Conservation (phyloP, 1,140 invertebrate genomes). For the Magallana angulata region DNA sequence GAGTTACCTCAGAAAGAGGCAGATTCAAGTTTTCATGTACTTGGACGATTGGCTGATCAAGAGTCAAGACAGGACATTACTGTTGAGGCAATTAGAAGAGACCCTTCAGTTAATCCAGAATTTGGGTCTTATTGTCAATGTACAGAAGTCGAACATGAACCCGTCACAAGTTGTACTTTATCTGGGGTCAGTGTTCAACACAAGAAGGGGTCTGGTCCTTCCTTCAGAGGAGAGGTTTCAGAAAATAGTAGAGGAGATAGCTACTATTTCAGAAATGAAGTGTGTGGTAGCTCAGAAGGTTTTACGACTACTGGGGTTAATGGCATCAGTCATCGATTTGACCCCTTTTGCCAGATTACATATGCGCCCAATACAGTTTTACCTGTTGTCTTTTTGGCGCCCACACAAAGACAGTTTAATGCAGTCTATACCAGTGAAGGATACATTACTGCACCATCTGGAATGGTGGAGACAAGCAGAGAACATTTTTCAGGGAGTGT, state of each 20-base stretch:
- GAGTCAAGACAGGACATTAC: not conserved
- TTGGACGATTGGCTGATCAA: constrained; percentile 53
- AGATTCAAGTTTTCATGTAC: constrained; percentile 29
- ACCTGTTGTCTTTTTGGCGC: constrained; percentile 42
- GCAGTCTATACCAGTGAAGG: not conserved
- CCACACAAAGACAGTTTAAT: constrained; percentile 1
- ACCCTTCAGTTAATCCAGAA: not conserved
- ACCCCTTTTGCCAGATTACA: constrained; percentile 35
- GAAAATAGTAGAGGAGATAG: not conserved
- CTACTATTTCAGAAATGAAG: not conserved
- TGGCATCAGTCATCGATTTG: constrained; percentile 45
- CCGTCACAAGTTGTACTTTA: constrained; percentile 17
- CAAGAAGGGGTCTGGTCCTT: not conserved
- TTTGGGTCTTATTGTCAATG: constrained; percentile 7
- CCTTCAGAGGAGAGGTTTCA: not conserved
- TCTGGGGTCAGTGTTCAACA: constrained; percentile 17
- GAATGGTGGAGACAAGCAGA: constrained; percentile 24
- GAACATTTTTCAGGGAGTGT: constrained; percentile 37
- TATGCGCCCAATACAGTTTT: constrained; percentile 47
- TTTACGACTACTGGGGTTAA: constrained; percentile 16
- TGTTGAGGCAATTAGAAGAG: not conserved
- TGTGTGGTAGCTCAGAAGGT: not conserved
- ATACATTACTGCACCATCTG: not conserved
- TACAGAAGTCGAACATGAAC: constrained; percentile 11
- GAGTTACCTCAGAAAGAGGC: not conserved